phyloP scores from a whole-genome alignment of 1,140 invertebrate species.

The Euschistus heros region DNA sequence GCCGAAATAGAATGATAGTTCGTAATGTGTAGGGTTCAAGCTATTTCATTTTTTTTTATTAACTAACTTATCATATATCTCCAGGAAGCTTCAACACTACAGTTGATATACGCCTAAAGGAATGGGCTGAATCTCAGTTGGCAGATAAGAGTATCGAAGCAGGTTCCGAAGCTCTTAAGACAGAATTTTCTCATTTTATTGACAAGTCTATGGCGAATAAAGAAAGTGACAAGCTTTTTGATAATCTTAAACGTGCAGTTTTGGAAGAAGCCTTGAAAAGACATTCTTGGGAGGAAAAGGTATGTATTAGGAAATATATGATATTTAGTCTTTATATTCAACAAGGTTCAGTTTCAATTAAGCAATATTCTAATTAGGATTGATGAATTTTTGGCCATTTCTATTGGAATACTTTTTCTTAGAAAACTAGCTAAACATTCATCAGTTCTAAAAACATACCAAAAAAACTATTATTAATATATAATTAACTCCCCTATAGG shows the following conservation, averaged over 20 bases:
- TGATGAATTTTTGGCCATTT: no score
- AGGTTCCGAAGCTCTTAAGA: constrained; percentile 77
- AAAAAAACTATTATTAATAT: no score
- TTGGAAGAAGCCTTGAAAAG: constrained; percentile 71
- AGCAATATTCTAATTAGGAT: neutral
- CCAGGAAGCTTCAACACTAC: constrained; percentile 89
- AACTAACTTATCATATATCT: constrained; percentile 29
- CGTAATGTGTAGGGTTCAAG: no score
- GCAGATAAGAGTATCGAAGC: constrained; percentile 72
- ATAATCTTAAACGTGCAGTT: constrained; percentile 78
- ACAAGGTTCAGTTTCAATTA: no score
- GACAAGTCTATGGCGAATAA: constrained; percentile 48
- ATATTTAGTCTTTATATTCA: neutral
- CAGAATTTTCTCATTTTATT: constrained; percentile 76
- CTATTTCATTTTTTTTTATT: no score
- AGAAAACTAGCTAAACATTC: no score
- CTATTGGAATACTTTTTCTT: no score
- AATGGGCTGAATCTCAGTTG: constrained; percentile 86
- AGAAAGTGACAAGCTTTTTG: constrained; percentile 80
- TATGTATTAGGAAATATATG: constrained; percentile 23
- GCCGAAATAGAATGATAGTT: no score
- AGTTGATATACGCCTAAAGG: constrained; percentile 90
- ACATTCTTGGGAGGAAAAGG: constrained; percentile 91
- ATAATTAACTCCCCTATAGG: no score
- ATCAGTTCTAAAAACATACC: no score